These are phyloP conservation scores for Carcina quercana DNA, from an alignment of 2,888 invertebrate genomes.

Conservation along the genomic window DNA sequence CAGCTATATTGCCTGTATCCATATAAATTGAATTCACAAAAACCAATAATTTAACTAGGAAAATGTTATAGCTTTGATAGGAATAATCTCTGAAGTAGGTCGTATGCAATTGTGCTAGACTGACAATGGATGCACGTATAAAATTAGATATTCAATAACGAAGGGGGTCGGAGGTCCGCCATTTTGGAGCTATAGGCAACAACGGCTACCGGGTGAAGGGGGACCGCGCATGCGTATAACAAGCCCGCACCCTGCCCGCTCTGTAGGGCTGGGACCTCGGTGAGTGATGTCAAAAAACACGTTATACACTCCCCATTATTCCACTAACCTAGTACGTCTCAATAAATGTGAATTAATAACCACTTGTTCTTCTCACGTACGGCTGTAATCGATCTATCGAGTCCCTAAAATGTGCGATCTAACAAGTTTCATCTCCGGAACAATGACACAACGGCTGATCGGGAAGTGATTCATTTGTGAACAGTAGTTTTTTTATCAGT, in stretches of 20 bases:
- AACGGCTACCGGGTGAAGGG: constrained; percentile 55
- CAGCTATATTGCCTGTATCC: no score
- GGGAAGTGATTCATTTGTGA: constrained; percentile 34
- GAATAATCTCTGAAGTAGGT: constrained; percentile 23
- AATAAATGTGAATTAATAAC: constrained; percentile 47
- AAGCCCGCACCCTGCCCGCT: constrained; percentile 59
- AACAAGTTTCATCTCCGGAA: constrained; percentile 25
- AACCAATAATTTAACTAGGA: no score
- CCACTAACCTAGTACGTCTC: constrained; percentile 68
- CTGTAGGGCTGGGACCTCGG: constrained; percentile 58
- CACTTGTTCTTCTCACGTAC: constrained; percentile 29
- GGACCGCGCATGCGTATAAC: constrained; percentile 60
- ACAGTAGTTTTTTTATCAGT: constrained; percentile 26
- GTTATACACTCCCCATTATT: constrained; percentile 68
- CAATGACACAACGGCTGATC: constrained; percentile 57
- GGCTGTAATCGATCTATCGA: constrained; percentile 2
- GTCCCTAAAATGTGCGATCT: constrained; percentile 3
- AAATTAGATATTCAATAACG: constrained; percentile 74
- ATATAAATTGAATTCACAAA: no score
- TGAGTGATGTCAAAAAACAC: constrained; percentile 70
- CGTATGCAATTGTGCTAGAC: constrained; percentile 38
- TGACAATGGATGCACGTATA: constrained; percentile 62
- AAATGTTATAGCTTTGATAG: no score
- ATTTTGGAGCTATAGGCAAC: constrained; percentile 58
- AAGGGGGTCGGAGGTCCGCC: constrained; percentile 63